These are phyloP conservation scores for Melieria crassipennis DNA, from an alignment of 2,888 invertebrate genomes.

Conservation along the genomic window DNA sequence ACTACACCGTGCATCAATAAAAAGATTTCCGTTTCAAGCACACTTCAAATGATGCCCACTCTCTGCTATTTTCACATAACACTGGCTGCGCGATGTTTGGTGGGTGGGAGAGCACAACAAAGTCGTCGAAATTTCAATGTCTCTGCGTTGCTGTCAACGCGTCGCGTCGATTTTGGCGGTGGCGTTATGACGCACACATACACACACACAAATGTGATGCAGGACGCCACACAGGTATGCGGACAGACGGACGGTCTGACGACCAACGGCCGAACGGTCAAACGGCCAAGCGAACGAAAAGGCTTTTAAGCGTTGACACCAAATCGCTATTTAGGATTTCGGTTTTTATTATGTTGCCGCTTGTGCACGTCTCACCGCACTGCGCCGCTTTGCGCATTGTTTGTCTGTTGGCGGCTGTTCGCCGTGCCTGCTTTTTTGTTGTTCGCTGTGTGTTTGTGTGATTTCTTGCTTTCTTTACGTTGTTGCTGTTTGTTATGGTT, in stretches of 20 bases:
- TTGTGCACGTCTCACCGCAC: not conserved
- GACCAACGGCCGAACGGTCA: not conserved
- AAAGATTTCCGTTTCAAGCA: no score
- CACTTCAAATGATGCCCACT: not conserved
- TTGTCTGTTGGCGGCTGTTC: constrained; percentile 10
- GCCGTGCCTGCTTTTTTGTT: constrained; percentile 12
- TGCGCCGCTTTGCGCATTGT: not conserved
- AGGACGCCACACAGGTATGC: constrained; percentile 27
- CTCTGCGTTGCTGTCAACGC: constrained; percentile 47
- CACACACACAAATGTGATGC: constrained; percentile 13
- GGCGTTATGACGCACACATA: constrained; percentile 43
- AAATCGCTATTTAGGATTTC: constrained; percentile 64
- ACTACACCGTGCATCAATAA: no score
- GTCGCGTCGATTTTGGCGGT: constrained; percentile 33
- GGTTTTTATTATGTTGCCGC: constrained; percentile 36
- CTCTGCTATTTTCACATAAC: not conserved
- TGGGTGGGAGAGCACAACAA: constrained; percentile 10
- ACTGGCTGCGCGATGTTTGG: no score
- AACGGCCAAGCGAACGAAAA: constrained; percentile 41
- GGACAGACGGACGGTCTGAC: constrained; percentile 16
- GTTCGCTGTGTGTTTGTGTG: constrained; percentile 36
- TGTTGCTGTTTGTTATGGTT: not conserved
- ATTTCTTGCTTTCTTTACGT: constrained; percentile 40
- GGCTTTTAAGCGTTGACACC: constrained; percentile 66
- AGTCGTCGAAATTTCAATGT: constrained; percentile 31